A percentile compares a stretch with the other conserved stretches of the same genome.
Conservation (phyloP, 2,797 vertebrate species). For the Poecilia gillii region DNA sequence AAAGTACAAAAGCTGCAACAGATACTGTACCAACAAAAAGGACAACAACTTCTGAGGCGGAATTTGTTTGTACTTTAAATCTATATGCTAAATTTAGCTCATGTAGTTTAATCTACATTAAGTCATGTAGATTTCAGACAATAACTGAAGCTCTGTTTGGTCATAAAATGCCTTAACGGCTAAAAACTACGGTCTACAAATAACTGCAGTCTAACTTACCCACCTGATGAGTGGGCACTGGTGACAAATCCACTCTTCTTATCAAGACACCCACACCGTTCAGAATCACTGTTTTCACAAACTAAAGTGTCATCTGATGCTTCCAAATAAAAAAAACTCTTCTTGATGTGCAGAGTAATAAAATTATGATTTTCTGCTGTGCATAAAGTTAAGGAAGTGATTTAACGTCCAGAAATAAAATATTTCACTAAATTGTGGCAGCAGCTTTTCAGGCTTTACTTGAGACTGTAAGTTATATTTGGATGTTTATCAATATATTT, state of each 20-base stretch:
- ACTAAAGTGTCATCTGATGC: neutral
- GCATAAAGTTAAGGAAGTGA: neutral
- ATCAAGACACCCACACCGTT: neutral
- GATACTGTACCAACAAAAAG: neutral
- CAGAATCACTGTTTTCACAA: neutral
- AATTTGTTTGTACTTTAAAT: neutral
- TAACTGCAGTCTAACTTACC: neutral
- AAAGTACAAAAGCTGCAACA: neutral
- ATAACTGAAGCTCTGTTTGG: neutral
- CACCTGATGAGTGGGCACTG: neutral
- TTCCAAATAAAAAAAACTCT: neutral
- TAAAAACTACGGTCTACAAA: neutral
- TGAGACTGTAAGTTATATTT: neutral
- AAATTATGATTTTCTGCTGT: neutral
- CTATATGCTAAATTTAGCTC: neutral
- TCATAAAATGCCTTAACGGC: neutral
- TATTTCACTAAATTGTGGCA: neutral
- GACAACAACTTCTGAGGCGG: neutral
- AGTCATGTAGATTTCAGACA: neutral
- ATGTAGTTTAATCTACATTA: neutral
- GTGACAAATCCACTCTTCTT: neutral
- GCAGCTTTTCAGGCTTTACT: neutral
- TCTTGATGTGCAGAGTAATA: neutral
- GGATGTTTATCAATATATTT: neutral
- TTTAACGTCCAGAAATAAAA: neutral